phyloP scores from a whole-genome alignment of 2,113 vertebrate genomes.

The Gambusia affinis region DNA sequence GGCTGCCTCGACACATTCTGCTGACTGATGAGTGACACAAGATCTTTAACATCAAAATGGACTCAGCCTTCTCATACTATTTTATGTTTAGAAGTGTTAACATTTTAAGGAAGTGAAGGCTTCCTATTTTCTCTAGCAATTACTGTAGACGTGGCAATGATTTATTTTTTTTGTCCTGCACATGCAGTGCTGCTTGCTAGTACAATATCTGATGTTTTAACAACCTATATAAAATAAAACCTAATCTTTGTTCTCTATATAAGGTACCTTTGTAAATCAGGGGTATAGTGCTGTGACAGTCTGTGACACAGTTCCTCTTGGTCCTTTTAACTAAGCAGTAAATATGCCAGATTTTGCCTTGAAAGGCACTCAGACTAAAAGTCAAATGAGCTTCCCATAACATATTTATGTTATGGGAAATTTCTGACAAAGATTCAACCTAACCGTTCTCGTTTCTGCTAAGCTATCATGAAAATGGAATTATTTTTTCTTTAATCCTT shows the following conservation, averaged over 20 bases:
- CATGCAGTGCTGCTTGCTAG: conserved; percentile 1
- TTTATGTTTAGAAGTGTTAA: conserved; percentile 6
- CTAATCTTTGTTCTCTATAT: conserved; percentile 1
- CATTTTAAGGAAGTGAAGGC: conserved; percentile 18
- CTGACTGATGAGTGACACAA: conserved; percentile 38
- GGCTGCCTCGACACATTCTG: conserved; percentile 24
- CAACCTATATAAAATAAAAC: neutral
- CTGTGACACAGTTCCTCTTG: conserved; percentile 12
- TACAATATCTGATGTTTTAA: conserved; percentile 5
- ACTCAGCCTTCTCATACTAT: conserved; percentile 7
- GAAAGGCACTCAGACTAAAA: conserved; percentile 9
- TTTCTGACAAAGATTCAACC: conserved; percentile 17
- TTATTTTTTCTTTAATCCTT: conserved; percentile 11
- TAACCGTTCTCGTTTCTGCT: neutral
- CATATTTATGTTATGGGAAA: conserved; percentile 27
- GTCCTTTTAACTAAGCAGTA: conserved; percentile 16
- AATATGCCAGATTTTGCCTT: conserved; percentile 18
- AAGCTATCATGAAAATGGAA: neutral
- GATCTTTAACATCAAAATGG: neutral
- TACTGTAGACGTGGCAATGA: conserved; percentile 24
- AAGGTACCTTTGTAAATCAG: conserved; percentile 25
- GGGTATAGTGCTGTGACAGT: conserved; percentile 9
- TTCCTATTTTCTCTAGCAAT: neutral
- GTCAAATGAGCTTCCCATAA: conserved; percentile 44
- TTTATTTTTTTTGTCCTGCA: neutral